Base-by-base conservation (phyloP, 2,888 invertebrate species). In the Latrodectus elegans region DNA sequence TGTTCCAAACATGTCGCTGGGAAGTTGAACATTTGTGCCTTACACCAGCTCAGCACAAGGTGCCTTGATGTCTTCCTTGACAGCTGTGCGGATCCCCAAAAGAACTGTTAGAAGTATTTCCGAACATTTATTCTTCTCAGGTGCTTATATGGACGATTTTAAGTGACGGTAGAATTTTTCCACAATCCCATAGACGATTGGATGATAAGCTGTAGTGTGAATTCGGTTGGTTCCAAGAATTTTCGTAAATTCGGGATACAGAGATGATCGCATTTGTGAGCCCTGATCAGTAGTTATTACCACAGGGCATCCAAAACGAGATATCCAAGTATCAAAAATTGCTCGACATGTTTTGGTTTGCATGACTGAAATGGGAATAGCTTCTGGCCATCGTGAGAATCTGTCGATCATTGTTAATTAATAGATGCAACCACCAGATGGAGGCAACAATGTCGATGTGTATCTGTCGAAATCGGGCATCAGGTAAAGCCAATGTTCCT, bases 71-170 rank as follows among this genome's bases (percentile, higher is more conserved):
- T n/a, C n/a, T n/a, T n/a, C n/a, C n/a, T n/a, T n/a, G n/a, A n/a
- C n/a, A n/a, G n/a, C 38, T 38, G 67, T 67, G 17, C 49, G 4
- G 10, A 77, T 67, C 17, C 49, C 51, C 17, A 51, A 15, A 2
- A 67, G 77, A 51, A 77, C 77, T 15, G 67, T 51, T n/a, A 51
- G 67, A 49, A n/a, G 22, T 3, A 12, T 74, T 60, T 53, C 53
- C 38, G 38, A 38, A 2, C 38, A 38, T 4, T 38, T 38, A 38
- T 2, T 38, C 2, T 2, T 38, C 38, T 38, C 4, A 38, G 2
- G 2, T 38, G 4, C 4, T 4, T 38, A 4, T 2, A 4, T 38
- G 4, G 2, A 4, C 4, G 4, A 38, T 38, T 38, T 38, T 38
- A 38, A 38, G 49, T 67, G 22, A 10, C 17, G 67, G 26, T 67